Percentiles rank a stretch among this genome's conserved stretches.
Evolutionary conservation across 2,888 invertebrate species (phyloP).

Genomic region (Scaptomyza flava): DNA sequence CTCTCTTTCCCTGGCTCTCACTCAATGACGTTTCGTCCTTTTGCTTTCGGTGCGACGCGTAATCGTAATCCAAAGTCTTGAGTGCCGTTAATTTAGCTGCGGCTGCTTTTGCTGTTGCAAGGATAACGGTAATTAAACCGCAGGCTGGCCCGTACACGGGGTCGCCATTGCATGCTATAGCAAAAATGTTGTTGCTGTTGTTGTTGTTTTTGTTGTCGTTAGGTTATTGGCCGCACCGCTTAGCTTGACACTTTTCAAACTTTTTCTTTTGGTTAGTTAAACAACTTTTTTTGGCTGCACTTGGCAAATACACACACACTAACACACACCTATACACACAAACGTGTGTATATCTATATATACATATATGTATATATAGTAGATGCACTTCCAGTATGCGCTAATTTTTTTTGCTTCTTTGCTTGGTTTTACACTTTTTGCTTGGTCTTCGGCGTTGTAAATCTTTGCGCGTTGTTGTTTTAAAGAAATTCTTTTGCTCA

Average conservation of each 20-base stretch:
- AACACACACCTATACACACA: slow-evolving; percentile 16
- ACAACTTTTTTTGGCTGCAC: slow-evolving; percentile 62
- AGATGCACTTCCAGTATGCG: slow-evolving; percentile 71
- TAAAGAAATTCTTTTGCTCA: slow-evolving; percentile 65
- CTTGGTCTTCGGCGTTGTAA: slow-evolving; percentile 65
- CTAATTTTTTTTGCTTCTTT: slow-evolving; percentile 75
- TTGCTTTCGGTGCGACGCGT: slow-evolving; percentile 13
- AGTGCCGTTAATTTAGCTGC: slow-evolving; percentile 44
- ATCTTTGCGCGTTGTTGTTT: slow-evolving; percentile 56
- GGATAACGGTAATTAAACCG: slow-evolving; percentile 75
- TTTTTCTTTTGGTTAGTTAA: slow-evolving; percentile 71
- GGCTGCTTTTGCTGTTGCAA: slow-evolving; percentile 45
- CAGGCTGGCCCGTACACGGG: slow-evolving; percentile 57
- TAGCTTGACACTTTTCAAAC: slow-evolving; percentile 77
- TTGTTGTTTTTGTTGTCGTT: slow-evolving; percentile 40
- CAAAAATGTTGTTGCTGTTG: slow-evolving; percentile 28
- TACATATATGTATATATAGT: slow-evolving; percentile 19
- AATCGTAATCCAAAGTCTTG: slow-evolving; percentile 45
- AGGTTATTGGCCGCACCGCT: slow-evolving; percentile 71
- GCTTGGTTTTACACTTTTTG: slow-evolving; percentile 73
- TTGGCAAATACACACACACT: slow-evolving; percentile 28
- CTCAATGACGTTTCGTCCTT: slow-evolving; percentile 35
- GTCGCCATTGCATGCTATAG: slow-evolving; percentile 68
- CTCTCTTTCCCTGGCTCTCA: neutral
- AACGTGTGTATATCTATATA: slow-evolving; percentile 7